Conservation (phyloP, 2,113 vertebrate genomes). For the Epinephelus fuscoguttatus region DNA sequence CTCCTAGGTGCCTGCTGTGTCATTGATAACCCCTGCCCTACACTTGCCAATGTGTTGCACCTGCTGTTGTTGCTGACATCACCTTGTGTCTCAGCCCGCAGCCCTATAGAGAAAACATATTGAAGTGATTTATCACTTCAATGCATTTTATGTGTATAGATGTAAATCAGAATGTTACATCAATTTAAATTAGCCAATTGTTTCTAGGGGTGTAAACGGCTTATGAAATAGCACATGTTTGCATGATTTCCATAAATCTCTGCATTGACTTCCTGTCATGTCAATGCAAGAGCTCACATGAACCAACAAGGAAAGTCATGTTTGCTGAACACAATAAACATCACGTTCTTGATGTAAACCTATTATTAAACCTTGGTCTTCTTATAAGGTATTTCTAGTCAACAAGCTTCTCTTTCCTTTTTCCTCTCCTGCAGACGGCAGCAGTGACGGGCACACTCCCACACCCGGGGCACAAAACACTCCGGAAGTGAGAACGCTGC, state of each 20-base stretch:
- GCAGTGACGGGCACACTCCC: constrained; percentile 95
- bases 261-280: constrained; percentile 61
- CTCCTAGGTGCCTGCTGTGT: constrained; percentile 73
- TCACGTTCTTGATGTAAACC: constrained; percentile 4
- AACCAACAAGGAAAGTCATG: constrained; percentile 34
- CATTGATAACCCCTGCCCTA: constrained; percentile 68
- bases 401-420: constrained; percentile 7
- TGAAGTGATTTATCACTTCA: constrained; percentile 49
- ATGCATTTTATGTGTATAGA: constrained; percentile 41
- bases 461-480: constrained; percentile 95
- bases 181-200: constrained; percentile 10
- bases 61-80: constrained; percentile 67
- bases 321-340: constrained; percentile 34
- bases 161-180: constrained; percentile 28
- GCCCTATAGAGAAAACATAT: constrained; percentile 38
- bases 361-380: not conserved
- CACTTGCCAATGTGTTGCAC: constrained; percentile 68
- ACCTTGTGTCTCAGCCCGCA: constrained; percentile 69
- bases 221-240: constrained; percentile 46
- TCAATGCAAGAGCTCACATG: constrained; percentile 54
- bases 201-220: constrained; percentile 23
- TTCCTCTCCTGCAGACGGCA: constrained; percentile 90
- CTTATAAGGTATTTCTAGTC: not conserved
- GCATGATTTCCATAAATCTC: constrained; percentile 74
- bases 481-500: constrained; percentile 94